Evolutionary conservation across 2,113 vertebrate species (phyloP).

Genomic region (Clarias magur): DNA sequence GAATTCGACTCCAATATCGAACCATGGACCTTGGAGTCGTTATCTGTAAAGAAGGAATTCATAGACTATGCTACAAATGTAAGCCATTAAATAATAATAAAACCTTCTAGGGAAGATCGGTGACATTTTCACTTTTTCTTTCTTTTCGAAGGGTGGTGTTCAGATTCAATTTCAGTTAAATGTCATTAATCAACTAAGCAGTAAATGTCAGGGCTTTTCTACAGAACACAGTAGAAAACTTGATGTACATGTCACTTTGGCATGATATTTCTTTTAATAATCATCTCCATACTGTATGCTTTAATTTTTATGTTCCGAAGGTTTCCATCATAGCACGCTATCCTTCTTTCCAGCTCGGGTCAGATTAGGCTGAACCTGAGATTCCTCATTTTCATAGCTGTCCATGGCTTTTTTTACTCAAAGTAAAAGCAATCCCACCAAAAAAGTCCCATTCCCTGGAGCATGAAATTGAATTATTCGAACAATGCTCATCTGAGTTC

Average conservation of each 20-base stretch:
- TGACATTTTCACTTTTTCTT: slow-evolving; percentile 35
- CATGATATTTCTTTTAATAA: background rate
- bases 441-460: slow-evolving; percentile 30
- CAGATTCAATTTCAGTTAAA: slow-evolving; percentile 44
- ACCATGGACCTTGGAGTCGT: background rate
- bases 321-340: background rate
- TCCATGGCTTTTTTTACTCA: slow-evolving; percentile 43
- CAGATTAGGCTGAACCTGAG: slow-evolving; percentile 30
- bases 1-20: background rate
- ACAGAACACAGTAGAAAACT: background rate
- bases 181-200: slow-evolving; percentile 40
- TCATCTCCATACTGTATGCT: slow-evolving; percentile 23
- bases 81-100: background rate
- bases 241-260: background rate
- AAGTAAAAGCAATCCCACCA: slow-evolving; percentile 29
- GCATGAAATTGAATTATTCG: slow-evolving; percentile 54
- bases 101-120: slow-evolving; percentile 8
- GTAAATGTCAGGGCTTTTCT: slow-evolving; percentile 41
- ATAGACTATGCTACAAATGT: background rate
- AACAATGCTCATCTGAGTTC: slow-evolving; percentile 48
- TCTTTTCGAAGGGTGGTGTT: background rate
- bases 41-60: background rate
- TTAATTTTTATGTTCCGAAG: slow-evolving; percentile 5
- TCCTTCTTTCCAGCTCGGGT: background rate
- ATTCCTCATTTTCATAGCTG: slow-evolving; percentile 50